Conservation (phyloP, 2,888 invertebrate species). For the Aporophyla lueneburgensis region DNA sequence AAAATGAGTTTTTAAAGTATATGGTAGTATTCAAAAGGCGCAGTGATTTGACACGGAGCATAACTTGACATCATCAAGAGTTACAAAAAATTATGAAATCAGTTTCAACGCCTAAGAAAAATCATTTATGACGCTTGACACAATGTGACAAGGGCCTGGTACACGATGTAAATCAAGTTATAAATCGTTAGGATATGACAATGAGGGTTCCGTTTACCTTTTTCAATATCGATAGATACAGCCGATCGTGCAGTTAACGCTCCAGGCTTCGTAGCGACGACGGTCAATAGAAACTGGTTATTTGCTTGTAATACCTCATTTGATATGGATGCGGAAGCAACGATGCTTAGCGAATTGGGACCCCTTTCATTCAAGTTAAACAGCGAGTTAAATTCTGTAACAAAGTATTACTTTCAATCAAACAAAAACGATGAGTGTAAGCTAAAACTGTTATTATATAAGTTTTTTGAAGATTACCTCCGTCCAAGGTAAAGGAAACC, state of each 20-base stretch:
- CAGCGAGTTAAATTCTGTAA: constrained; percentile 65
- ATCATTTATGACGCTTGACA: not conserved
- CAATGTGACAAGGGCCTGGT: not conserved
- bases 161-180: not conserved
- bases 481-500: constrained; percentile 73
- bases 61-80: not conserved
- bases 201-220: constrained; percentile 61
- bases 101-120: not conserved
- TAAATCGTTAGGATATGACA: not conserved
- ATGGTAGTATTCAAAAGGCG: not conserved
- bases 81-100: not conserved
- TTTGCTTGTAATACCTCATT: constrained; percentile 65
- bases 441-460: not conserved
- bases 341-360: constrained; percentile 56
- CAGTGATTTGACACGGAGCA: not conserved
- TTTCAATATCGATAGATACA: constrained; percentile 53
- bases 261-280: constrained; percentile 68
- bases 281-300: constrained; percentile 68
- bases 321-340: constrained; percentile 56
- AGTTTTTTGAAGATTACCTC: constrained; percentile 68
- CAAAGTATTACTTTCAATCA: not conserved
- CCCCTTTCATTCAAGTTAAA: constrained; percentile 59
- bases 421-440: not conserved
- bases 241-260: constrained; percentile 64
- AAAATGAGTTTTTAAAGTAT: not conserved